Evolutionary conservation across 2,888 invertebrate genomes (phyloP).

Genomic region (Harpalus rufipes): DNA sequence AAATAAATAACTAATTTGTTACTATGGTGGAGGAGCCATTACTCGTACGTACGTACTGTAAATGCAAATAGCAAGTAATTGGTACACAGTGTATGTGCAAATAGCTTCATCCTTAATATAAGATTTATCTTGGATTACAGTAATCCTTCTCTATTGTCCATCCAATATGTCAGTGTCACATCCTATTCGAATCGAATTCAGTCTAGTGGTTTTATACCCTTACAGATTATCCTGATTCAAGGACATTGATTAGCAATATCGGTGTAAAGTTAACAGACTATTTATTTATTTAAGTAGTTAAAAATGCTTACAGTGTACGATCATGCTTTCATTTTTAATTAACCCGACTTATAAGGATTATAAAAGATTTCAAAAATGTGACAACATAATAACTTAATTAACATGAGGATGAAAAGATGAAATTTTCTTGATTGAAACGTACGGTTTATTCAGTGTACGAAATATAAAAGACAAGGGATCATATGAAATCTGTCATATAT

Average conservation of each 20-base stretch:
- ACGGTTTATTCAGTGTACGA: not conserved
- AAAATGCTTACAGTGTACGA: not conserved
- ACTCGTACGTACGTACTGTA: too few relatives aligned
- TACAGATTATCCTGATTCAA: constrained; percentile 21
- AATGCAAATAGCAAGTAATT: too few relatives aligned
- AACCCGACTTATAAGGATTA: constrained; percentile 8
- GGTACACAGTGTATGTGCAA: not conserved
- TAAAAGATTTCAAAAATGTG: constrained; percentile 29
- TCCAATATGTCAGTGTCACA: not conserved
- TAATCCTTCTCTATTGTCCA: not conserved
- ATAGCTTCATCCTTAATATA: not conserved
- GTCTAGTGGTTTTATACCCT: constrained; percentile 28
- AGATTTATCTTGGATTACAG: not conserved
- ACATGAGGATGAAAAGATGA: not conserved
- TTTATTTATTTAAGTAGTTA: not conserved
- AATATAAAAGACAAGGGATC: not conserved
- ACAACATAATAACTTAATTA: constrained; percentile 35
- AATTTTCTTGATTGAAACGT: constrained; percentile 6
- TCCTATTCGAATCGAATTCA: not conserved
- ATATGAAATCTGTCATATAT: not conserved
- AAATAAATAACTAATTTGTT: too few relatives aligned
- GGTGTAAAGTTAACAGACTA: not conserved
- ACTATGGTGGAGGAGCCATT: too few relatives aligned
- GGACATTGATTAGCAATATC: constrained; percentile 8
- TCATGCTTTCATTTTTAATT: constrained; percentile 9